Percentiles rank a stretch among this genome's conserved stretches.
phyloP scores from a whole-genome alignment of 2,113 vertebrate species.

The Eurystomus gularis region DNA sequence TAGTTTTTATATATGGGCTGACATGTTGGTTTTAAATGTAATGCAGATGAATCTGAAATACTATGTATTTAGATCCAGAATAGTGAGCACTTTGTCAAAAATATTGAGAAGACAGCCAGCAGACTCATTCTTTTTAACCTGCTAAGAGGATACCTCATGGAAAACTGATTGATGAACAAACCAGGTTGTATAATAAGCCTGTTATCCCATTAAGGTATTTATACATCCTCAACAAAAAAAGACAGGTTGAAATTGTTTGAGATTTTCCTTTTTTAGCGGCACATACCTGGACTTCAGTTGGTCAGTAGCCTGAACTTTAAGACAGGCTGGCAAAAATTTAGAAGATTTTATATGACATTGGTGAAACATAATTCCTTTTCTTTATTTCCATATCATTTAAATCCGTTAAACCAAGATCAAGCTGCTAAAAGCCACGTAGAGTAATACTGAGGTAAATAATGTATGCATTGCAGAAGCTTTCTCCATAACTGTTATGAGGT shows the following conservation, averaged over 20 bases:
- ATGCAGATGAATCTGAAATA: not conserved
- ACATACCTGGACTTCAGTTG: not conserved
- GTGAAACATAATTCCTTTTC: not conserved
- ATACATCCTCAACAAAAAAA: not conserved
- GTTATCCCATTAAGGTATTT: not conserved
- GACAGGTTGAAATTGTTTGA: not conserved
- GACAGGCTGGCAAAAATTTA: not conserved
- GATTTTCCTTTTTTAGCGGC: not conserved
- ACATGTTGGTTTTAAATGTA: not conserved
- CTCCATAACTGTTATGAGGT: not conserved
- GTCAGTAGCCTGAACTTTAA: not conserved
- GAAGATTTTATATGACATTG: not conserved
- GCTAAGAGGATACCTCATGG: not conserved
- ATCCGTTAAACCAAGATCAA: constrained; percentile 41
- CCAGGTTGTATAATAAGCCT: not conserved
- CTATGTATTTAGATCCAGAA: not conserved
- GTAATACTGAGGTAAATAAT: constrained; percentile 40
- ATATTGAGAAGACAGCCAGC: not conserved
- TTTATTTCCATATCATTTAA: not conserved
- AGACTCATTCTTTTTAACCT: not conserved
- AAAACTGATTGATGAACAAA: not conserved
- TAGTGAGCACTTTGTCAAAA: not conserved
- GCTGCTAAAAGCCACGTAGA: constrained; percentile 19
- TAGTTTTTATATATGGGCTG: not conserved
- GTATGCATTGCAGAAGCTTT: constrained; percentile 40